A percentile compares a stretch with the other conserved stretches of the same genome.
phyloP scores from a whole-genome alignment of 2,888 invertebrate genomes.

The Escarpia spicata region DNA sequence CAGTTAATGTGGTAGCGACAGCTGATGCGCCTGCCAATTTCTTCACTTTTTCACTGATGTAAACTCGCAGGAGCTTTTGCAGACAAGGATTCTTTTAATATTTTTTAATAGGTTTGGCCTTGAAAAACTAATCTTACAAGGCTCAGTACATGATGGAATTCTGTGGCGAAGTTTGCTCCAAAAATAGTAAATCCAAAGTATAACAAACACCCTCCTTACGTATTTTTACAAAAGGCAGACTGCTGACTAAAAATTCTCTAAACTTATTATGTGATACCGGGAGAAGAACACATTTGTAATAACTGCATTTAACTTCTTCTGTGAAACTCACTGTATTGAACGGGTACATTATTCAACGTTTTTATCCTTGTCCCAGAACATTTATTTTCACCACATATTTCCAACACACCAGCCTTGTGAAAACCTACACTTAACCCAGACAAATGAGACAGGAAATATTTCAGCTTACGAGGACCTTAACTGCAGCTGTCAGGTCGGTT shows the following conservation, averaged over 20 bases:
- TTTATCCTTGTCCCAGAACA: not conserved
- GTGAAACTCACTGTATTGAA: not conserved
- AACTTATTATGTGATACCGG: too few relatives aligned
- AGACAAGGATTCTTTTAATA: conserved; percentile 9
- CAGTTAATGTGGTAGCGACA: not conserved
- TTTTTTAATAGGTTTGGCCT: not conserved
- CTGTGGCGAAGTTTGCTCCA: not conserved
- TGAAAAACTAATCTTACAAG: too few relatives aligned
- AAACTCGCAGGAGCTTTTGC: not conserved
- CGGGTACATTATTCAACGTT: not conserved
- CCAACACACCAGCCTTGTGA: not conserved
- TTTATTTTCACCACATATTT: not conserved
- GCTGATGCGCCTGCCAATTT: not conserved
- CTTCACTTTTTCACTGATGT: too few relatives aligned
- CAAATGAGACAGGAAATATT: not conserved
- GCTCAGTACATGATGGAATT: not conserved
- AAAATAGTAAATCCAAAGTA: not conserved
- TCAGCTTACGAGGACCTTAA: not conserved
- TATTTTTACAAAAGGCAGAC: not conserved
- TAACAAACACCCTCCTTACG: not conserved
- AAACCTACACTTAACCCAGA: not conserved
- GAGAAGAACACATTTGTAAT: not conserved
- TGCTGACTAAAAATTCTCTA: not conserved
- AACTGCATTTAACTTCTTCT: not conserved
- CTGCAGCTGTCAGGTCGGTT: not conserved